phyloP scores from a whole-genome alignment of 2,888 invertebrate species.

The Plusia festucae region DNA sequence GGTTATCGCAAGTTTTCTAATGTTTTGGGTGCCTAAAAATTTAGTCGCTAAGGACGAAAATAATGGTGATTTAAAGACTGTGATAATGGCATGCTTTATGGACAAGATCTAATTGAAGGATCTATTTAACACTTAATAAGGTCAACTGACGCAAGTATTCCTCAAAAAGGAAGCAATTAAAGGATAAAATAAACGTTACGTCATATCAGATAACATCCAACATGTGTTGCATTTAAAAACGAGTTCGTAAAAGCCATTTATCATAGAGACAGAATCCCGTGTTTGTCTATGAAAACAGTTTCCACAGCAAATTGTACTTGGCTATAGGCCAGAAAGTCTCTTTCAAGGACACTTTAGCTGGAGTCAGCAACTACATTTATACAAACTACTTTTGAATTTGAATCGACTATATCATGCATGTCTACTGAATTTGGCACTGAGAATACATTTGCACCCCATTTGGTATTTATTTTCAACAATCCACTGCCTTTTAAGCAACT shows the following conservation, averaged over 20 bases:
- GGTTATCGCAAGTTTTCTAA: background rate
- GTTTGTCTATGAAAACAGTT: background rate
- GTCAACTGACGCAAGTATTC: background rate
- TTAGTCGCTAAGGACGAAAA: background rate
- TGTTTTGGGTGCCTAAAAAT: background rate
- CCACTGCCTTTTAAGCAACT: background rate
- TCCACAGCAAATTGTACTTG: background rate
- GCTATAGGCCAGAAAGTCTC: slow-evolving; percentile 12
- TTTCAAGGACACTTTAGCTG: slow-evolving; percentile 27
- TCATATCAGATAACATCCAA: background rate
- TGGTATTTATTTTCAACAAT: slow-evolving; percentile 3
- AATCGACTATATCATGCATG: slow-evolving; percentile 21
- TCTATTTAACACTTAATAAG: background rate
- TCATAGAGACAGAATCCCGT: background rate
- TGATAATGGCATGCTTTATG: background rate
- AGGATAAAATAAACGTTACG: background rate
- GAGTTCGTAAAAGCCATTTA: background rate
- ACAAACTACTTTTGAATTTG: slow-evolving; percentile 42
- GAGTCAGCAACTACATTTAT: slow-evolving; percentile 21
- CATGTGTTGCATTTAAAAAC: slow-evolving; percentile 4
- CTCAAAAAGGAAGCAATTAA: background rate
- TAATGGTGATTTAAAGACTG: too few relatives aligned
- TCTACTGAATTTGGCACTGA: slow-evolving; percentile 15
- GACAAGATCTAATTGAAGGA: background rate
- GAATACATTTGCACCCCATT: slow-evolving; percentile 12